A percentile compares a stretch with the other conserved stretches of the same genome.
These are phyloP conservation scores for Lophotriccus pileatus DNA, from an alignment of 2,797 vertebrate genomes.

Conservation along the genomic window DNA sequence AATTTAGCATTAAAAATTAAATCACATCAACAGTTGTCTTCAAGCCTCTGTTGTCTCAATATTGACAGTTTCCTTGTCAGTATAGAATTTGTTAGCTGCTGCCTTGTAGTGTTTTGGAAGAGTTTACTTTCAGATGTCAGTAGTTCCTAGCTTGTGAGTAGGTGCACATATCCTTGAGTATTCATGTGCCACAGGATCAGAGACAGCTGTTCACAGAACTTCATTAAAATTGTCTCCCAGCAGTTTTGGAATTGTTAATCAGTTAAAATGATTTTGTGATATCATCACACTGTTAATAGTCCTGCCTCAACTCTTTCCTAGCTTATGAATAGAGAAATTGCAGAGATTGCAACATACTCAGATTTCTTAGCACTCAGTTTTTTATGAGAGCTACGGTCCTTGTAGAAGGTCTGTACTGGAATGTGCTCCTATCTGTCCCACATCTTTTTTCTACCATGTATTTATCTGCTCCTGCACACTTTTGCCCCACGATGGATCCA, in stretches of 20 bases:
- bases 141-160: not conserved
- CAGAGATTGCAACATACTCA: not conserved
- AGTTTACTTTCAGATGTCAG: not conserved
- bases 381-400: fast-evolving
- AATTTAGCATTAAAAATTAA: not conserved
- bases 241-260: not conserved
- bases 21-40: not conserved
- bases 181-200: not conserved
- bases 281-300: not conserved
- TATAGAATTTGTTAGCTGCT: not conserved
- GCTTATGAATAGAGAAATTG: not conserved
- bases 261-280: not conserved
- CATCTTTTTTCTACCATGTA: not conserved
- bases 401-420: not conserved
- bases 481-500: not conserved
- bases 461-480: not conserved
- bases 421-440: not conserved
- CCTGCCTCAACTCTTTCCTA: not conserved
- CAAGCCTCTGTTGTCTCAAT: not conserved
- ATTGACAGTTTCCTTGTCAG: not conserved
- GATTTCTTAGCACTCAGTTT: not conserved
- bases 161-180: not conserved
- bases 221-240: not conserved
- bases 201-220: not conserved
- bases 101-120: not conserved